These are phyloP conservation scores for Bombus breviceps DNA, from an alignment of 1,140 invertebrate species.

Conservation along the genomic window DNA sequence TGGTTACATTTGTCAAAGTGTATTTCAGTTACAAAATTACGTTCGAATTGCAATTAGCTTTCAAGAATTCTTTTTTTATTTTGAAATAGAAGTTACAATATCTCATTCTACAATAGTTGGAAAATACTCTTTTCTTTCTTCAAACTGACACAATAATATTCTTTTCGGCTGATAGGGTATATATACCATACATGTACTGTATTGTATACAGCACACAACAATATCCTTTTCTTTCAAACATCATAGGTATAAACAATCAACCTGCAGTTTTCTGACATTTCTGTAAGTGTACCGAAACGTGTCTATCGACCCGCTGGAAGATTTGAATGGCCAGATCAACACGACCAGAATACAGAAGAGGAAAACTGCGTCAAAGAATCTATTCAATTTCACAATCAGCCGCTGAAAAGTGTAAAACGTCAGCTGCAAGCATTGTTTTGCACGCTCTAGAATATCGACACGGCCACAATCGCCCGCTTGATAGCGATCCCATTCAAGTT, in stretches of 20 bases:
- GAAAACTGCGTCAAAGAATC: constrained; percentile 52
- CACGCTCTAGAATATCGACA: constrained; percentile 61
- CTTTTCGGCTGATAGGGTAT: not conserved
- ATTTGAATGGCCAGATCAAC: not conserved
- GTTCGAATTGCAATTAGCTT: too few species aligned
- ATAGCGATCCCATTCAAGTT: not conserved
- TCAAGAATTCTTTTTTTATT: not conserved
- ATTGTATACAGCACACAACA: not conserved
- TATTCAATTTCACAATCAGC: constrained; percentile 49
- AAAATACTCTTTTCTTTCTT: not conserved
- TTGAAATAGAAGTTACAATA: not conserved
- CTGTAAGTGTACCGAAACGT: not conserved
- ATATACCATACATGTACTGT: too few species aligned
- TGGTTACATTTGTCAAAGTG: too few species aligned
- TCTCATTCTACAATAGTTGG: too few species aligned
- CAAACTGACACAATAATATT: not conserved
- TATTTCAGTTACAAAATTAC: too few species aligned
- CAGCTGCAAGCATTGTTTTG: constrained; percentile 58
- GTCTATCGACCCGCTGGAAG: not conserved
- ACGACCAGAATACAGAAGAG: constrained; percentile 29
- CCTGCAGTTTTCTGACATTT: not conserved
- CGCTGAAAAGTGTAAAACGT: constrained; percentile 70
- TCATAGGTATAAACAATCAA: not conserved
- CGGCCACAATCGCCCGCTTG: constrained; percentile 38
- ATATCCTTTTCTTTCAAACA: not conserved